Conservation (phyloP, 2,113 vertebrate species). For the Piaya cayana region DNA sequence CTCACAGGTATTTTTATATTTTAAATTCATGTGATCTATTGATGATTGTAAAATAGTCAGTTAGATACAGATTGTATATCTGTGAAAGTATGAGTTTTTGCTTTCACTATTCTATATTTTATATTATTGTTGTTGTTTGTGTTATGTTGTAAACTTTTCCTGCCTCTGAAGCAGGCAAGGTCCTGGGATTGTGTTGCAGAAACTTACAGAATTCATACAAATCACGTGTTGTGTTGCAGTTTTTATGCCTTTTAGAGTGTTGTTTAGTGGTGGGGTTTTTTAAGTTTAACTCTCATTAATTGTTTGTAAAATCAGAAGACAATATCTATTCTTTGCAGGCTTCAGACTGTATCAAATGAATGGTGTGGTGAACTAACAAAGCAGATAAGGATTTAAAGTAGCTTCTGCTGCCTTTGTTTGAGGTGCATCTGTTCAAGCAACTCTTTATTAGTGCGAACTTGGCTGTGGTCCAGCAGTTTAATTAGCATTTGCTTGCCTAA, state of each 20-base stretch:
- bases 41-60: neutral
- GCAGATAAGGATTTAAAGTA: neutral
- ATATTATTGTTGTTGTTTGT: neutral
- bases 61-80: neutral
- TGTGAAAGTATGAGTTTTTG: neutral
- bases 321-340: neutral
- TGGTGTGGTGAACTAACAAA: neutral
- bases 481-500: slow-evolving; percentile 65
- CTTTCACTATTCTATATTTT: neutral
- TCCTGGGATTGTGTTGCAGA: neutral
- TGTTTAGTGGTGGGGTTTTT: too few relatives aligned
- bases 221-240: rapidly evolving
- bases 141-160: neutral
- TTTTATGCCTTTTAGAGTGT: neutral
- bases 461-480: slow-evolving; percentile 62
- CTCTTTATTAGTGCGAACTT: neutral
- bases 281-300: neutral
- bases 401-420: neutral
- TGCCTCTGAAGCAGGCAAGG: neutral
- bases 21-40: neutral
- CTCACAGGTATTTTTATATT: neutral
- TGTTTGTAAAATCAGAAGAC: neutral
- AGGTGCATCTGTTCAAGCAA: neutral
- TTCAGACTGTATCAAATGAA: neutral
- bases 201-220: neutral